Evolutionary conservation across 2,113 vertebrate species (phyloP), one percentile per base, ranked within the genome.

Genomic region (Nematolebias whitei): DNA sequence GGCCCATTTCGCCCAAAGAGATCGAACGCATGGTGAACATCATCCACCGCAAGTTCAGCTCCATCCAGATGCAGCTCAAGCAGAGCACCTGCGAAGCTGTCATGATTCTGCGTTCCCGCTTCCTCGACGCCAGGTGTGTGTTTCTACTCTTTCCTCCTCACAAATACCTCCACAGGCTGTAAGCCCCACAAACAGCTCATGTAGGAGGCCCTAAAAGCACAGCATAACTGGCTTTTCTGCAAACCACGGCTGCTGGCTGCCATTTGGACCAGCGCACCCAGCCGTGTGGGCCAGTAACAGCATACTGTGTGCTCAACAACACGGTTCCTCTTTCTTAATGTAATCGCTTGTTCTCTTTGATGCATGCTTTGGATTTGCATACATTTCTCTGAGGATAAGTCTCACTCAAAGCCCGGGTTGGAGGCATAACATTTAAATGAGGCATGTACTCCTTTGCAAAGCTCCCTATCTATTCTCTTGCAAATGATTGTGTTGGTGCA

Each of bases 11-110:
- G 0, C 97, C 97, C 0, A 99, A 99, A 89, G 98, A 99, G 93
- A 99, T 99, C 1, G 98, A 99, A 84, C 93, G 97, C 32, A 99
- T 99, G 98, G 98, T 99, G 78, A 94, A 92, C 90, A 99, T 99
- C 91, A 99, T 99, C 91, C 98, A 99, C 87, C 96, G 98, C 94
- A 99, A 99, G 91, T 99, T 99, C 94, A 98, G 96, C 93, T 98
- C 96, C 91, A 99, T 99, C 92, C 97, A 99, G 94, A 99, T 99
- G 96, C 97, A 99, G 91, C 91, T 99, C 26, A 99, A 99, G 67
- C 98, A 98, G 89, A 99, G 98, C 94, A 99, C 97, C 3, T 99
- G 97, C 0, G 98, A 99, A 85, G 97, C 97, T 0, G 97, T 99
- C 88, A 99, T 99, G 97, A 99, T 99, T 92, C 92, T 99, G 89